phyloP scores from a whole-genome alignment of 2,888 invertebrate genomes.

The Eristalis arbustorum region DNA sequence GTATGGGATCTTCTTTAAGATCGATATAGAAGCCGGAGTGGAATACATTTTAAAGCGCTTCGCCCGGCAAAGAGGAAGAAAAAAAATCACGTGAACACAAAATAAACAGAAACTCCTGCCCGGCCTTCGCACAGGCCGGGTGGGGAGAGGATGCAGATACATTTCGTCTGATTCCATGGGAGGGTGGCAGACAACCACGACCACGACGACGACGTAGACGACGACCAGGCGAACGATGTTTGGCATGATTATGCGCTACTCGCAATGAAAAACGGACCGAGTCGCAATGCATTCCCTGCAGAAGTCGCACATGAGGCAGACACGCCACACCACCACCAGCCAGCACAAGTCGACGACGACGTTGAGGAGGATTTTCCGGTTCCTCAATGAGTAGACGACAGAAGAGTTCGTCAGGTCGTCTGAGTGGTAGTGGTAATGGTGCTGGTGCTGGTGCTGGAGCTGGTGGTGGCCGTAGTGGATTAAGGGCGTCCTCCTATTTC shows the following conservation, averaged over 20 bases:
- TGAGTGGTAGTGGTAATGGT: constrained; percentile 2
- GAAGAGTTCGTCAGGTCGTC: constrained; percentile 14
- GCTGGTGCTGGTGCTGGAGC: neutral
- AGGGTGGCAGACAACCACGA: constrained; percentile 28
- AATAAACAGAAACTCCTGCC: constrained; percentile 35
- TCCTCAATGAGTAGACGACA: constrained; percentile 38
- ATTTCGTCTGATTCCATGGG: constrained; percentile 22
- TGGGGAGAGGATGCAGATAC: constrained; percentile 19
- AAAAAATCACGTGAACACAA: neutral
- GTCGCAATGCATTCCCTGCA: constrained; percentile 31
- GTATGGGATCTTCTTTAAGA: constrained; percentile 41
- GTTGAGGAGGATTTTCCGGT: constrained; percentile 44
- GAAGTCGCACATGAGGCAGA: constrained; percentile 22
- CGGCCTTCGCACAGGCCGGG: constrained; percentile 14
- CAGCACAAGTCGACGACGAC: neutral
- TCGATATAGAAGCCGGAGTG: constrained; percentile 40
- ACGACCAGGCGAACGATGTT: constrained; percentile 10
- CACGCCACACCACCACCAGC: constrained; percentile 1
- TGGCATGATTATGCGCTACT: constrained; percentile 28
- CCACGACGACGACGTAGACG: neutral
- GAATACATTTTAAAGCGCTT: constrained; percentile 25
- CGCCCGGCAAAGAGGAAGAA: neutral
- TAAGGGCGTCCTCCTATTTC: constrained; percentile 5
- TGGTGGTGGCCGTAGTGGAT: neutral
- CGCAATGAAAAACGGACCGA: constrained; percentile 27